These are phyloP conservation scores for Cosmia trapezina DNA, from an alignment of 2,888 invertebrate genomes.

Conservation along the genomic window DNA sequence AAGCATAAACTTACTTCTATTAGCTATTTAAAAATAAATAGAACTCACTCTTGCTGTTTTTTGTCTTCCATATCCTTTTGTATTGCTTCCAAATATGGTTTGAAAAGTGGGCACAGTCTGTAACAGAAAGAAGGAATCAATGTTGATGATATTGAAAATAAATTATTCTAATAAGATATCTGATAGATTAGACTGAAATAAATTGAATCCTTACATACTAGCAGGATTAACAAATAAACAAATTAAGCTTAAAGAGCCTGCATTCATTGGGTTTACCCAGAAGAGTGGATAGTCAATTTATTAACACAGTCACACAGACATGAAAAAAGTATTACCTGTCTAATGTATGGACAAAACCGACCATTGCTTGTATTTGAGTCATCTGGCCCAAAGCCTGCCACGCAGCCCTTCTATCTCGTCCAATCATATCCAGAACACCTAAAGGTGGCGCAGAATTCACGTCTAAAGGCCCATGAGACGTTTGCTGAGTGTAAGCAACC, in stretches of 20 bases:
- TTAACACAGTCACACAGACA: background rate
- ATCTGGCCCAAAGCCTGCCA: slow-evolving; percentile 98
- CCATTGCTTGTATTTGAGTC: slow-evolving; percentile 96
- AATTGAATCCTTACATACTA: too few species aligned
- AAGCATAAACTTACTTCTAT: background rate
- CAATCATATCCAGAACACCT: slow-evolving; percentile 98
- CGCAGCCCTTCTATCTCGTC: slow-evolving; percentile 96
- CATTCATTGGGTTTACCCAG: background rate
- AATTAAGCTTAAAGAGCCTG: background rate
- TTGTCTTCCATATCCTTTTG: slow-evolving; percentile 96
- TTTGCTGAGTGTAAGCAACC: slow-evolving; percentile 98
- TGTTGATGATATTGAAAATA: background rate
- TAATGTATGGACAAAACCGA: slow-evolving; percentile 96
- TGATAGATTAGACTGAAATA: too few species aligned
- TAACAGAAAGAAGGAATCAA: slow-evolving; percentile 57
- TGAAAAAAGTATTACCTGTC: slow-evolving; percentile 88
- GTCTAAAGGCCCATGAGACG: slow-evolving; percentile 95
- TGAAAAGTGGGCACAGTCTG: slow-evolving; percentile 96
- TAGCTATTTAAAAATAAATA: slow-evolving; percentile 1
- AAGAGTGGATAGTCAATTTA: background rate
- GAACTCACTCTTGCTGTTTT: slow-evolving; percentile 87
- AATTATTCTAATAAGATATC: background rate
- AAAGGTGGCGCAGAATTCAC: slow-evolving; percentile 94
- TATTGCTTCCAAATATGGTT: slow-evolving; percentile 97
- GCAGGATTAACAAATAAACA: background rate